Base-by-base conservation (phyloP, 2,113 vertebrate genomes). In the Cariama cristata region DNA sequence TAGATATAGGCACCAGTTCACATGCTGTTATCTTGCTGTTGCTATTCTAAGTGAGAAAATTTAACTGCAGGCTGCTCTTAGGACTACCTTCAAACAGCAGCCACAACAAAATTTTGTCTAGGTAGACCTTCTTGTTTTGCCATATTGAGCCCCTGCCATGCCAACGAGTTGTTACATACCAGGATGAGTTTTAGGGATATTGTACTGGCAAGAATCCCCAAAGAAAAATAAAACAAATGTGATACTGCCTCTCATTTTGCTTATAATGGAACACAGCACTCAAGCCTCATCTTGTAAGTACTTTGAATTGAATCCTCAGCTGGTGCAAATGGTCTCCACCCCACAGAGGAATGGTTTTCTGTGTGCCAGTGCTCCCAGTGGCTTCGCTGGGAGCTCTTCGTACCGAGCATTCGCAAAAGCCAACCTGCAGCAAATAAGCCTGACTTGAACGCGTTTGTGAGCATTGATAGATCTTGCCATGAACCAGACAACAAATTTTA, bases 401-500 rank as follows among this genome's bases (percentile, higher is more conserved):
- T 7, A 35, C 17, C 2, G 33, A 60, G n/a, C 23, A 19, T 28
- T 74, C 1, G 3, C 72, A 71, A 63, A 92, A 52, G 30, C 49
- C 88, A 80, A 80, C 83, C 68, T 84, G 76, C 2, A 4, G 47
- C 26, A 79, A 84, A 49, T 14, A 8, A 47, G 62, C 66, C 56
- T 75, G 69, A 47, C 73, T 89, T 45, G 47, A 77, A 75, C 33
- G 58, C 30, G 13, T 74, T 56, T 80, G 56, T 64, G 88, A 87
- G 45, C 50, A 17, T 17, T 44, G 45, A 75, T 19, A 55, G 68
- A 89, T 93, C 30, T 68, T 90, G 69, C 80, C 77, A 40, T 1
- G 14, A 96, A 94, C 40, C 66, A 85, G 58, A 76, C 77, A 90
- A 93, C 88, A 95, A 95, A 93, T 96, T 97, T 68, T 90, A 68